These are phyloP conservation scores for Masticophis lateralis DNA, from an alignment of 2,797 vertebrate genomes.

Conservation along the genomic window DNA sequence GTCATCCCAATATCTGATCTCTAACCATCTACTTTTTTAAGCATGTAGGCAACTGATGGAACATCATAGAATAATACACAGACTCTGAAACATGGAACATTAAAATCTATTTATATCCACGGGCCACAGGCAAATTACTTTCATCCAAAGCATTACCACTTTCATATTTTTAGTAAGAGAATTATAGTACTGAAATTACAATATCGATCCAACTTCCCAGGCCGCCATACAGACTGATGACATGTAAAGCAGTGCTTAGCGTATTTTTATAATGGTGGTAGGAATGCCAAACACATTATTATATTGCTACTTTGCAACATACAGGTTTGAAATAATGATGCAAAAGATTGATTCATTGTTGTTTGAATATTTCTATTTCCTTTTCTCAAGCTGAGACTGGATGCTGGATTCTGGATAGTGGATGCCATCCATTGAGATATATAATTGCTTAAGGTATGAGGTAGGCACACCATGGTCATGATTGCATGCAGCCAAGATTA, in stretches of 20 bases:
- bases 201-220: not conserved
- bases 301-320: not conserved
- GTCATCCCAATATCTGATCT: not conserved
- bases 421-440: not conserved
- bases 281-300: not conserved
- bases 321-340: not conserved
- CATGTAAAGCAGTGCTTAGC: not conserved
- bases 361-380: not conserved
- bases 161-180: not conserved
- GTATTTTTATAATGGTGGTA: not conserved
- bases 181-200: not conserved
- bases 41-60: not conserved
- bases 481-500: not conserved
- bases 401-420: not conserved
- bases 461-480: not conserved
- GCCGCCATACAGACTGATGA: not conserved
- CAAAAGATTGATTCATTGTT: not conserved
- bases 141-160: not conserved
- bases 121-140: not conserved
- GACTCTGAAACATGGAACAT: not conserved
- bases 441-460: not conserved
- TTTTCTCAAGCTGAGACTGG: not conserved
- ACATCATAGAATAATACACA: not conserved
- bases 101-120: not conserved
- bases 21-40: not conserved